A percentile compares a stretch with the other conserved stretches of the same genome.
These are phyloP conservation scores for Lepidocyrtoides sp. DNA, from an alignment of 2,888 invertebrate species.

Conservation along the genomic window DNA sequence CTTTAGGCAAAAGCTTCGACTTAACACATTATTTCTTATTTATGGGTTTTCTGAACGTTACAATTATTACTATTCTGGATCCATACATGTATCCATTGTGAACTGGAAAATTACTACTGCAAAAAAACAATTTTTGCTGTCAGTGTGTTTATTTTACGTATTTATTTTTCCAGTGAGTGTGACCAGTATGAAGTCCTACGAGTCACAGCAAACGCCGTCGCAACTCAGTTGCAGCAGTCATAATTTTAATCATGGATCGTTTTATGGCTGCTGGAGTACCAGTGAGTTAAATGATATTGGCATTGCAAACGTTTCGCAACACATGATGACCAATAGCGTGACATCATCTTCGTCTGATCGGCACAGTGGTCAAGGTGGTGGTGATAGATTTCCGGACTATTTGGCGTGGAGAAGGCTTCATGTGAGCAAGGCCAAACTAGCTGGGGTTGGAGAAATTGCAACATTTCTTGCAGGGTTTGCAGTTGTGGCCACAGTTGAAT, in stretches of 20 bases:
- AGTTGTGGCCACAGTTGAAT: slow-evolving; percentile 84
- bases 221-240: not conserved
- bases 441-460: slow-evolving; percentile 79
- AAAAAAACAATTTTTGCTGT: no score
- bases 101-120: no score
- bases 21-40: no score
- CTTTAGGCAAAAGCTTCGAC: no score
- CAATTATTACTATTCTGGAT: no score
- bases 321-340: not conserved
- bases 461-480: slow-evolving; percentile 83
- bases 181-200: slow-evolving; percentile 1
- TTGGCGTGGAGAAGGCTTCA: slow-evolving; percentile 83
- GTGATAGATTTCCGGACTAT: slow-evolving; percentile 67
- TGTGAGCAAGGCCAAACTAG: slow-evolving; percentile 83
- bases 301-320: slow-evolving; percentile 13
- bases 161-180: no score
- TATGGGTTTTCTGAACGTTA: no score
- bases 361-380: not conserved
- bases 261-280: slow-evolving; percentile 38
- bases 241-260: not conserved
- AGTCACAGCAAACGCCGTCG: not conserved
- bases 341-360: not conserved
- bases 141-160: no score
- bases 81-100: no score
- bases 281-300: slow-evolving; percentile 41